Conservation (phyloP, 2,113 vertebrate genomes). For the Geococcyx californianus region DNA sequence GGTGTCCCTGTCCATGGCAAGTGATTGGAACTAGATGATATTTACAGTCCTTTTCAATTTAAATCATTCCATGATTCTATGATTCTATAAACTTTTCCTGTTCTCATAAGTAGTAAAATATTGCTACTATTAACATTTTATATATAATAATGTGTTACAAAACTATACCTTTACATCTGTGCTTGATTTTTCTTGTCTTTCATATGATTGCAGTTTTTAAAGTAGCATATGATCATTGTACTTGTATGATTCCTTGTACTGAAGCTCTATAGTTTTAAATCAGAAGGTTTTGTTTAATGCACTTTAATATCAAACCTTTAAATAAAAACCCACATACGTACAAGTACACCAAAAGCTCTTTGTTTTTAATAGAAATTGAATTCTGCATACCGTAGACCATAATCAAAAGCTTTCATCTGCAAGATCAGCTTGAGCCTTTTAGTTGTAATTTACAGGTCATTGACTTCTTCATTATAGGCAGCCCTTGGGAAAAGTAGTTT, state of each 20-base stretch:
- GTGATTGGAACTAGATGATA: no score
- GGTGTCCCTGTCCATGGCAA: no score
- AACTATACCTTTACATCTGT: background rate
- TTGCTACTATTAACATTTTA: background rate
- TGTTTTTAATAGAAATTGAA: slow-evolving; percentile 54
- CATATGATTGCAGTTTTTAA: background rate
- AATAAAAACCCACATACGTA: background rate
- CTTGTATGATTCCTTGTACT: background rate
- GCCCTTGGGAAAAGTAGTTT: slow-evolving; percentile 40
- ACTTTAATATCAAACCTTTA: background rate
- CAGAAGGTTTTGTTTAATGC: background rate
- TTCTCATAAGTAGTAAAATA: background rate
- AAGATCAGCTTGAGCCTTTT: slow-evolving; percentile 52
- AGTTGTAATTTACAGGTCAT: slow-evolving; percentile 59
- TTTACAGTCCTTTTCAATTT: no score
- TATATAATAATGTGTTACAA: background rate
- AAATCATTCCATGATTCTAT: no score
- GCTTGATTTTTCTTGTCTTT: background rate
- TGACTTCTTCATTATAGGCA: slow-evolving; percentile 61
- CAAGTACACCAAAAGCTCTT: background rate
- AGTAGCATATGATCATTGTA: background rate
- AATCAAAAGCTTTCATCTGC: slow-evolving; percentile 59
- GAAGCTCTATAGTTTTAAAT: background rate
- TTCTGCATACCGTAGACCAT: background rate
- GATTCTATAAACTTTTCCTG: background rate